A percentile compares a stretch with the other conserved stretches of the same genome.
phyloP scores from a whole-genome alignment of 2,888 invertebrate genomes.

The Tenthredo amoena region DNA sequence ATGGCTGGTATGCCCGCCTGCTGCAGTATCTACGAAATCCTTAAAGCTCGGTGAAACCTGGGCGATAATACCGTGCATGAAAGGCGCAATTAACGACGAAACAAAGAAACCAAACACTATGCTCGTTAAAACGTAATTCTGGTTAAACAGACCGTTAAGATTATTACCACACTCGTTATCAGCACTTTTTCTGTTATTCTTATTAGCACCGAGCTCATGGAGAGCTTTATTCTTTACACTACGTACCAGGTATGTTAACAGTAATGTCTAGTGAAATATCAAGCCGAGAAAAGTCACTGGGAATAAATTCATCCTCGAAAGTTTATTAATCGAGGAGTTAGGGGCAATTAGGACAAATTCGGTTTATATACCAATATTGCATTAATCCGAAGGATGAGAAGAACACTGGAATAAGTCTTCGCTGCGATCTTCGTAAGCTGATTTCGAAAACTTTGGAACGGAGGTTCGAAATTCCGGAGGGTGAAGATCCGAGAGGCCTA shows the following conservation, averaged over 20 bases:
- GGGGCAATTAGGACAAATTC: not conserved
- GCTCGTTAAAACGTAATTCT: not conserved
- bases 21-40: not conserved
- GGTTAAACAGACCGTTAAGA: constrained; percentile 16
- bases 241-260: not conserved
- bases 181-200: not conserved
- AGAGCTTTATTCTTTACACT: not conserved
- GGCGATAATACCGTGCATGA: not conserved
- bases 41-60: not conserved
- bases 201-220: not conserved
- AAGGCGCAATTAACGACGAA: not conserved
- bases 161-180: constrained; percentile 22
- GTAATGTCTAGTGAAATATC: not conserved
- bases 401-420: no score
- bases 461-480: no score
- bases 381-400: no score
- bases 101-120: constrained; percentile 9
- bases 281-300: not conserved
- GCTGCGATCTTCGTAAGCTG: no score
- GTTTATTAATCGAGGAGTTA: not conserved
- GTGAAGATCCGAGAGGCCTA: no score
- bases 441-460: no score
- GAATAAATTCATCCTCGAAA: not conserved
- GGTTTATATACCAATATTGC: no score
- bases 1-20: not conserved